These are phyloP conservation scores for Pterophyllum scalare DNA, from an alignment of 2,113 vertebrate species.

Conservation along the genomic window DNA sequence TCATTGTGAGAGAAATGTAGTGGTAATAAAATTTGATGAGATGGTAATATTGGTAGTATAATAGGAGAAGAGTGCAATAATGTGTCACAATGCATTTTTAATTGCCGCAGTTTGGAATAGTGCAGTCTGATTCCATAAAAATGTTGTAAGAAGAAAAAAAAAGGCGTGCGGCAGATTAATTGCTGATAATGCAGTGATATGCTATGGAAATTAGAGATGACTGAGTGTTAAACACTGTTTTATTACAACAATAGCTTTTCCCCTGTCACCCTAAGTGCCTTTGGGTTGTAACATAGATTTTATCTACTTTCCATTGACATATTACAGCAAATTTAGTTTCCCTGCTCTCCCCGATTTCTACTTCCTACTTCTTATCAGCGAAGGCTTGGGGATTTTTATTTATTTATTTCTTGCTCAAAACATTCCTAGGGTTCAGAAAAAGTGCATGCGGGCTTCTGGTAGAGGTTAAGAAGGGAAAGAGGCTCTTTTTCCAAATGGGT, in stretches of 20 bases:
- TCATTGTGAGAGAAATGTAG: conserved; percentile 37
- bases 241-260: conserved; percentile 64
- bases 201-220: conserved; percentile 58
- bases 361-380: conserved; percentile 52
- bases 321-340: conserved; percentile 47
- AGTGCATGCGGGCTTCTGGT: conserved; percentile 25
- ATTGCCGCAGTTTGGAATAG: conserved; percentile 49
- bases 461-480: conserved; percentile 48
- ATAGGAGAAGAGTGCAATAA: conserved; percentile 41
- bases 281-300: conserved; percentile 49
- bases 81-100: conserved; percentile 66
- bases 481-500: conserved; percentile 57
- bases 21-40: conserved; percentile 63
- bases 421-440: conserved; percentile 37
- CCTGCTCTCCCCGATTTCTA: conserved; percentile 16
- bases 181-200: conserved; percentile 54
- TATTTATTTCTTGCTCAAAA: background rate
- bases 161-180: conserved; percentile 48
- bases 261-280: conserved; percentile 48
- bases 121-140: conserved; percentile 51
- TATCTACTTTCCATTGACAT: conserved; percentile 55
- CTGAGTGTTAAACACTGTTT: conserved; percentile 57
- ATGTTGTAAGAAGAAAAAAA: conserved; percentile 18
- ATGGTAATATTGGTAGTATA: conserved; percentile 46
- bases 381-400: conserved; percentile 15